Evolutionary conservation across 2,797 vertebrate species (phyloP), one percentile per base, ranked within the genome.

Genomic region (Momotus momota): DNA sequence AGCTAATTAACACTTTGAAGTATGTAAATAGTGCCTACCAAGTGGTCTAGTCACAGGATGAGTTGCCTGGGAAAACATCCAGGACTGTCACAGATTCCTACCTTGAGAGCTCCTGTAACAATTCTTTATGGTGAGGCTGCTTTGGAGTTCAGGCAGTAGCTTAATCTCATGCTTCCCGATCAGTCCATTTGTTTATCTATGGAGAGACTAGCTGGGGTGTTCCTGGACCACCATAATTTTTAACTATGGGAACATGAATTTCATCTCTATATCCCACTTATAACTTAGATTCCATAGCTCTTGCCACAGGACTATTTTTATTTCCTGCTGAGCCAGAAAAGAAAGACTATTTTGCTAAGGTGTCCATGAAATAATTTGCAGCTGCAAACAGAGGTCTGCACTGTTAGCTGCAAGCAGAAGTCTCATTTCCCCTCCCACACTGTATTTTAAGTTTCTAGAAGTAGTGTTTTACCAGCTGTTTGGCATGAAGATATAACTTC

Each of bases 401-500:
- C 80, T 89, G 80, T 96, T 92, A 94, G 91, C 79, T 94, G 87
- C 61, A 86, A 94, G 77, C 48, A 83, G 35, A 95, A 92, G 54
- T 79, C 87, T 73, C 54, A 29, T 72, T 97, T 95, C 38, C 75
- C 75, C 62, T 96, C 72, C 84, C 78, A 93, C 48, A 52, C 7
- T 2, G 43, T 72, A 79, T 94, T 93, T 90, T 38, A 80, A 79
- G 31, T 93, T 87, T 94, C 88, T 92, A 90, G 90, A 86, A 92
- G 95, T 87, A 80, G 60, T 95, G 23, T 94, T 97, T 96, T 88
- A 88, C 83, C 96, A 96, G 72, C 88, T 97, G 94, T 94, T 96
- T 93, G 95, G 81, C 88, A 93, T 57, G 12, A 67, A 88, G 66
- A 49, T 83, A 31, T 25, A 62, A 67, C 86, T 96, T 92, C 60